Base-by-base conservation (phyloP, 1,140 invertebrate genomes). In the Helicoverpa zea region DNA sequence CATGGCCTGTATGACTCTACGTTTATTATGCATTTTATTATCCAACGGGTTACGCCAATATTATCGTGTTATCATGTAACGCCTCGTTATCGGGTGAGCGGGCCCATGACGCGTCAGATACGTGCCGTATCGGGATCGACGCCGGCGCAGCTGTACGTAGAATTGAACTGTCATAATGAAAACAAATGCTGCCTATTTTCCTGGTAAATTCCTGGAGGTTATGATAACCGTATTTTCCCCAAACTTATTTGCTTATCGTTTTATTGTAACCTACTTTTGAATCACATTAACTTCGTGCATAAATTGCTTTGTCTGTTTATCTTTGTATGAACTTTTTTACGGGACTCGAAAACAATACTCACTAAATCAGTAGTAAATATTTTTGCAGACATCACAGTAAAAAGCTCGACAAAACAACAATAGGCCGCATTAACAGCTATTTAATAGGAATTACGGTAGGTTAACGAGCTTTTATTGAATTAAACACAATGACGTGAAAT, bases 81-180 rank as follows among this genome's bases (percentile, higher is more conserved):
- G 58, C 29, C 14, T 10, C n/a, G 49, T 66, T 51, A 66, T 63
- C 51, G 58, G 23, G 16, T n/a, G n/a, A 70, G n/a, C 3, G 61
- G 72, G 35, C 56, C 56, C 14, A 61, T 75, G 72, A 75, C 72
- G 56, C 52, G 35, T 23, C 54, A 35, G 51, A 56, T 49, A 64
- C 68, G 83, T 83, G 79, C 81, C 54, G 73, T 83, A 83, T 82
- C 80, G 80, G 73, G 81, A 83, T 82, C 80, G 80, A 54, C 77
- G 79, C 72, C 66, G 51, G 61, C 80, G 79, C 82, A 82, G 80
- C 81, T 82, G 80, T 64, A 70, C 58, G 30, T 11, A 18, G 61
- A 68, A 78, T 18, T 29, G 18, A 11, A 1, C 13, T 51, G 70
- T 29, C n/a, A 47, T 52, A 47, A 18, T 68, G 51, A 54, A 77